Evolutionary conservation across 2,888 invertebrate species (phyloP).

Genomic region (Hyalella azteca): DNA sequence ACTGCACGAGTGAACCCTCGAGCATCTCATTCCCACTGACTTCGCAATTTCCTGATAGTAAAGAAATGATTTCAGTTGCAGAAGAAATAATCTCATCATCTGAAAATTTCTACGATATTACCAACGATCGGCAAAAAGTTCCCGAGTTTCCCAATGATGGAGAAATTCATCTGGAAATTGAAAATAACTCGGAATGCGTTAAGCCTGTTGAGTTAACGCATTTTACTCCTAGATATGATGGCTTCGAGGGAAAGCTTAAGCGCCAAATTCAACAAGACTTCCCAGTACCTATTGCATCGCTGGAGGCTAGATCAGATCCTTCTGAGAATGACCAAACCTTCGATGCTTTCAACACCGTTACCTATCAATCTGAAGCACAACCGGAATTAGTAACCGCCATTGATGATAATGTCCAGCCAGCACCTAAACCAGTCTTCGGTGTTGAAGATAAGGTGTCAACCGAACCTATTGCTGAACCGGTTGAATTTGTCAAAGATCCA

Average conservation of each 20-base stretch:
- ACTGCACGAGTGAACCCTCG: background rate
- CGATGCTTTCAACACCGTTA: too few species aligned
- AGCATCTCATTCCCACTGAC: background rate
- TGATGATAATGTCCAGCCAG: background rate
- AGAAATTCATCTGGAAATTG: too few species aligned
- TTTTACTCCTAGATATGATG: too few species aligned
- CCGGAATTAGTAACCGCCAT: too few species aligned
- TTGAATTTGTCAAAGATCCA: background rate
- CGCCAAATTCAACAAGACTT: too few species aligned
- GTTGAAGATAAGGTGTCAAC: background rate
- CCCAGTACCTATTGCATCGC: too few species aligned
- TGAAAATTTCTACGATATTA: background rate
- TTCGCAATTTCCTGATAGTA: background rate
- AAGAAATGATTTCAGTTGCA: background rate
- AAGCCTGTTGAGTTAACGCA: too few species aligned
- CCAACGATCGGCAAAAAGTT: background rate
- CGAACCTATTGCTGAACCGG: background rate
- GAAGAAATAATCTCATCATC: background rate
- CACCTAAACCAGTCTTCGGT: background rate
- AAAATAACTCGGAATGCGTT: too few species aligned
- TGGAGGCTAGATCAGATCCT: too few species aligned
- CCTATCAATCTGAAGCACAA: too few species aligned
- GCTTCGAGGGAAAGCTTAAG: too few species aligned
- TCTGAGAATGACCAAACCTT: too few species aligned
- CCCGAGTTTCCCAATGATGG: background rate